Conservation (phyloP, 1,140 invertebrate species). For the Drosophila triauraria region DNA sequence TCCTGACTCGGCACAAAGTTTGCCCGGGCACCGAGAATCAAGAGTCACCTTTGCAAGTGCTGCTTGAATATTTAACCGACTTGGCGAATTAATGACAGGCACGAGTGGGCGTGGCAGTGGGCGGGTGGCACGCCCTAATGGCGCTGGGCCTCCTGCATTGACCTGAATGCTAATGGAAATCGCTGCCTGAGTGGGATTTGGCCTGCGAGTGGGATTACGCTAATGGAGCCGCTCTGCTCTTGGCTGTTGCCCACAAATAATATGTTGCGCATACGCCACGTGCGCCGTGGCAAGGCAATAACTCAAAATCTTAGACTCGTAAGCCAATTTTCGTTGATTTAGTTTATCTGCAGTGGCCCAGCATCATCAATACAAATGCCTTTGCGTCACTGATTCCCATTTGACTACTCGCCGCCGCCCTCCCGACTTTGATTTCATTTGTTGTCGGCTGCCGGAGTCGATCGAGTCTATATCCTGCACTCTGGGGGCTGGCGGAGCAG, state of each 20-base stretch:
- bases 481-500: slow-evolving; percentile 40
- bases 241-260: slow-evolving; percentile 48
- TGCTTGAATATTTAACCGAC: slow-evolving; percentile 50
- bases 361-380: slow-evolving; percentile 74
- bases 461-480: slow-evolving; percentile 36
- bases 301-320: slow-evolving; percentile 76
- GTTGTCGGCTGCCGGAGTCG: slow-evolving; percentile 50
- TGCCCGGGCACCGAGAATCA: slow-evolving; percentile 23
- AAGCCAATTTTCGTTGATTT: slow-evolving; percentile 83
- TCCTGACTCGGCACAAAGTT: slow-evolving; percentile 49
- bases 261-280: slow-evolving; percentile 72
- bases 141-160: slow-evolving; percentile 45
- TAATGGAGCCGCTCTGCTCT: slow-evolving; percentile 15
- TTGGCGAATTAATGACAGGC: slow-evolving; percentile 51
- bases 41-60: slow-evolving; percentile 45
- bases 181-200: slow-evolving; percentile 44
- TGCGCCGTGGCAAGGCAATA: slow-evolving; percentile 58
- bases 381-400: slow-evolving; percentile 69
- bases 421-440: slow-evolving; percentile 69
- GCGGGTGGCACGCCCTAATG: slow-evolving; percentile 31
- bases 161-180: slow-evolving; percentile 60
- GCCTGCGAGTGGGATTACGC: slow-evolving; percentile 37
- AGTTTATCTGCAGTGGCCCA: slow-evolving; percentile 74
- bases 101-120: slow-evolving; percentile 11
- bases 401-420: slow-evolving; percentile 40